A percentile compares a stretch with the other conserved stretches of the same genome.
These are phyloP conservation scores for Ophion ventricosus DNA, from an alignment of 2,888 invertebrate species.

Conservation along the genomic window DNA sequence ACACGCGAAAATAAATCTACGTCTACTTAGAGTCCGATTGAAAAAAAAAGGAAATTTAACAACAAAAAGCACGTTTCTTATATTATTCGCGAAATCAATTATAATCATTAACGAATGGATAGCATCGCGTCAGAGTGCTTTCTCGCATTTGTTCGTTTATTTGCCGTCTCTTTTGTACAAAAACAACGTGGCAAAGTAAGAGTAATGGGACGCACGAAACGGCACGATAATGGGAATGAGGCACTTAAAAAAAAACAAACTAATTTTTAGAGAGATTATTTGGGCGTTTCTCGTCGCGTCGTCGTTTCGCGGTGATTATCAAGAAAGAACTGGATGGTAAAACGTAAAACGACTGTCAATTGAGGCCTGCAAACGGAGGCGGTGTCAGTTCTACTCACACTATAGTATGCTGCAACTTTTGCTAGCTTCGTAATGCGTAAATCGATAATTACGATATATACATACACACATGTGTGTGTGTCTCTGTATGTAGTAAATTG, in stretches of 20 bases:
- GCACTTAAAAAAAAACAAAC: conserved; percentile 1
- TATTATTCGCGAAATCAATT: neutral
- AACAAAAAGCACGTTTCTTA: conserved; percentile 1
- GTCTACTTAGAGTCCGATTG: neutral
- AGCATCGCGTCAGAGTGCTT: no score
- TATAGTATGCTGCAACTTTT: conserved; percentile 24
- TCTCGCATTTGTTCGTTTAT: no score
- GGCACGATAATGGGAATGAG: neutral
- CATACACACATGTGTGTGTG: neutral
- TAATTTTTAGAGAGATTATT: neutral
- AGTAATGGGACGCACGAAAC: neutral
- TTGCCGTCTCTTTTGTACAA: no score
- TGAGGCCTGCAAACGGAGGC: conserved; percentile 64
- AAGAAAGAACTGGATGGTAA: conserved; percentile 70
- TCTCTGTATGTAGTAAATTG: conserved; percentile 15
- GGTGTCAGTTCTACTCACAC: conserved; percentile 13
- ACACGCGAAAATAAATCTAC: neutral
- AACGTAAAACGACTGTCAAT: conserved; percentile 74
- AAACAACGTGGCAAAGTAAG: neutral
- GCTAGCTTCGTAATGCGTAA: conserved; percentile 68
- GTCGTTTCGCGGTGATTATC: conserved; percentile 63
- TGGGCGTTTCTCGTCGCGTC: conserved; percentile 32
- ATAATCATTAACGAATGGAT: neutral
- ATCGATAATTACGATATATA: conserved; percentile 63
- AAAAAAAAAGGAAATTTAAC: neutral